Percentiles rank a stretch among this genome's conserved stretches.
These are phyloP conservation scores for Anthopleura xanthogrammica DNA, from an alignment of 92 coral and sea anemone genomes.

Conservation along the genomic window DNA sequence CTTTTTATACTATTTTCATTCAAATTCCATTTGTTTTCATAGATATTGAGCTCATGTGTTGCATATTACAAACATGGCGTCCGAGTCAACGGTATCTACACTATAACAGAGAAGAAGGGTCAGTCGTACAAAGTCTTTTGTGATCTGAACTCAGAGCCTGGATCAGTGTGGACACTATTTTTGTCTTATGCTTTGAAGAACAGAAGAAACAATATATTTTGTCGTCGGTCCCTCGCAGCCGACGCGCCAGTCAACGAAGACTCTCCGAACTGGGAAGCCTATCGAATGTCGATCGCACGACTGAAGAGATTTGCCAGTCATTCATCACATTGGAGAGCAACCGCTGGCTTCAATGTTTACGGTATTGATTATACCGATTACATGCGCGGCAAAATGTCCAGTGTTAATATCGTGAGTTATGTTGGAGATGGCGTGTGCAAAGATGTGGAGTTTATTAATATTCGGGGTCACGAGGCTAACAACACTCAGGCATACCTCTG, in stretches of 20 bases:
- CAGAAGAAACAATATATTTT: slow-evolving; percentile 16
- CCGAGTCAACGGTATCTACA: slow-evolving; percentile 27
- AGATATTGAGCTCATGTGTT: no score
- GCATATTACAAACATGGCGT: slow-evolving; percentile 11
- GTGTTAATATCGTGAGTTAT: slow-evolving; percentile 33
- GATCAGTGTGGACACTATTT: slow-evolving; percentile 65
- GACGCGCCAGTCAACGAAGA: slow-evolving; percentile 46
- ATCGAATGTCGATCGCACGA: slow-evolving; percentile 34
- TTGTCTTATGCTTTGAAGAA: slow-evolving; percentile 51
- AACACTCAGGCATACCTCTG: slow-evolving; percentile 32
- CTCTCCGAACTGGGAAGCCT: slow-evolving; percentile 59
- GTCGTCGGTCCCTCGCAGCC: background rate
- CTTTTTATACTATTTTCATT: no score
- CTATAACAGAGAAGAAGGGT: slow-evolving; percentile 35
- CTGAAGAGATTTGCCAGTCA: slow-evolving; percentile 36
- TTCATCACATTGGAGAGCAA: slow-evolving; percentile 61
- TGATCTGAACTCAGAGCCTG: slow-evolving; percentile 56
- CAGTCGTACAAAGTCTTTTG: slow-evolving; percentile 42
- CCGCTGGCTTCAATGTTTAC: slow-evolving; percentile 46
- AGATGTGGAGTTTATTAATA: slow-evolving; percentile 40
- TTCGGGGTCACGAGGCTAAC: slow-evolving; percentile 45
- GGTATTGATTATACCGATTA: slow-evolving; percentile 60
- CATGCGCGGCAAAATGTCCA: slow-evolving; percentile 38
- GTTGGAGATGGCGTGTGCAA: slow-evolving; percentile 33
- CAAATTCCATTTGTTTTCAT: no score